Evolutionary conservation across 2,797 vertebrate genomes (phyloP), one percentile per base, ranked within the genome.

Genomic region (Cynodonichthys magdalenae): DNA sequence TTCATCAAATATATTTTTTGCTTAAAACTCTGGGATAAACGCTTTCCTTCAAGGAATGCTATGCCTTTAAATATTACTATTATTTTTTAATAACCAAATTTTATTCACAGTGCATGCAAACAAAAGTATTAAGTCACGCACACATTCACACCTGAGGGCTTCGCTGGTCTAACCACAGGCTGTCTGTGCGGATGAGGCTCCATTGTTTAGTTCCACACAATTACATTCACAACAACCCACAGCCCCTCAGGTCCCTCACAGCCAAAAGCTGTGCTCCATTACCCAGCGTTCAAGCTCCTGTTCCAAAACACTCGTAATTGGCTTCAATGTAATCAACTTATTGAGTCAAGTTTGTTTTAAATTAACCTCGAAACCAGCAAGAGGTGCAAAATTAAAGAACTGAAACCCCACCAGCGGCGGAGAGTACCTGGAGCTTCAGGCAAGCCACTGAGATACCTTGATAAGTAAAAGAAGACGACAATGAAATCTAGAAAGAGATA

Each of bases 151-250:
- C 49, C 45, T 70, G 59, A 65, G 51, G 59, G 53, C 60, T 63
- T 51, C 18, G 44, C 8, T 53, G 58, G 66, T 46, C 75, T 68
- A 69, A 74, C 74, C 67, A 67, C 68, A 69, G 63, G 70, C 71
- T 77, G 72, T 55, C 72, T 65, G 70, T 78, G 73, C 61, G 69
- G 76, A 77, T 77, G 69, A 79, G 56, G 69, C 72, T 50, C 58
- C 52, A 72, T 83, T 88, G 79, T 86, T 92, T 89, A 90, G 87
- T 91, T 90, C 87, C 88, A 86, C 81, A 74, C 86, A 83, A 90
- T 92, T 91, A 90, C 82, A 68, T 85, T 81, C 74, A 86, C 74
- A 88, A 87, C 80, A 89, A 89, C 81, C 82, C 78, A 65, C 60
- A 79, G 83, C 70, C 81, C 79, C 71, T 76, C 55, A 72, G 73